Evolutionary conservation across 2,888 invertebrate species (phyloP), one percentile per base, ranked within the genome.

Genomic region (Eupeodes latifasciatus): DNA sequence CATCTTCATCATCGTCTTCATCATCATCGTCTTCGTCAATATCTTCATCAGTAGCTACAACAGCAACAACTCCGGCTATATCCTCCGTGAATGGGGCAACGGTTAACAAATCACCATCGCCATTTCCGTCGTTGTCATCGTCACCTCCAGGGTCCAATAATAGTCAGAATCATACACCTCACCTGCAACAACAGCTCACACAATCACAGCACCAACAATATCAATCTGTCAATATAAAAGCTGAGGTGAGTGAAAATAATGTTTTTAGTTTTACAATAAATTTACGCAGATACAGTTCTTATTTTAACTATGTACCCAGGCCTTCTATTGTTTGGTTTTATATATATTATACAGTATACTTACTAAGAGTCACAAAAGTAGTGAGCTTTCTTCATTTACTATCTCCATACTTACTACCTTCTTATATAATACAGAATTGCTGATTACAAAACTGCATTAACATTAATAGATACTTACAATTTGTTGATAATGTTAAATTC

Each of bases 221-320:
- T 90, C 91, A 92, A 85, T 90, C 91, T 85, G 90, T 91, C 86
- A 91, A 91, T 90, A 81, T 91, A 67, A 91, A 91, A 90, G 90
- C 91, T 79, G 91, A 91, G 89, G 91, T 91, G 90, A 90, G 90
- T 91, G 53, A 40, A n/a, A 66, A 5, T 66, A 4, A n/a, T 27
- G 49, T 66, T 36, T 57, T 12, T 0, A 16, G 16, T 51, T 51
- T 51, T 49, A n/a, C 4, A 14, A n/a, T 40, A 7, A 7, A 7
- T 9, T 40, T 40, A 9, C 40, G 9, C 5, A 9, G 40, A 40
- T 40, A 7, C 27, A 27, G 27, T 27, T 27, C 27, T 2, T 27
- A 27, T 27, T 27, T 27, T 27, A 27, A 27, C 27, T 27, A 27
- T 27, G 27, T 27, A 27, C 27, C 27, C 9, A 9, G 40, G 5